Conservation (phyloP, 1,140 invertebrate genomes). For the Oppia nitens region DNA sequence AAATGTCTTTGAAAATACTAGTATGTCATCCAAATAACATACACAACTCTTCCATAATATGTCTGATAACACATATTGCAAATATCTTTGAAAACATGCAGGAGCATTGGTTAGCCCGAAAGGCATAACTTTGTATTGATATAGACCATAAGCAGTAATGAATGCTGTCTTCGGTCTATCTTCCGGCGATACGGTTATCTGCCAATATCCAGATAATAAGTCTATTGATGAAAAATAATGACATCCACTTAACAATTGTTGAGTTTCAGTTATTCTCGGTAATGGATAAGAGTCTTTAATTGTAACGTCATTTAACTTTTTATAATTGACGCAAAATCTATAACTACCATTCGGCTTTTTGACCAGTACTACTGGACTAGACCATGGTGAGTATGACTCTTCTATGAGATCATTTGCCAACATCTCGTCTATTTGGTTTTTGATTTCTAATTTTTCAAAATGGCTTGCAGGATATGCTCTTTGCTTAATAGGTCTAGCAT, state of each 20-base stretch:
- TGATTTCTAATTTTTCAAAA: too few relatives aligned
- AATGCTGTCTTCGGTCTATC: conserved; percentile 16
- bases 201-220: not conserved
- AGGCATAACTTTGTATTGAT: conserved; percentile 18
- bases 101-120: conserved; percentile 21
- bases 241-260: conserved; percentile 26
- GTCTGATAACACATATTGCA: conserved; percentile 17
- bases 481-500: too few relatives aligned
- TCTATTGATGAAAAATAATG: conserved; percentile 25
- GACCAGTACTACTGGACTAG: conserved; percentile 28
- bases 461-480: too few relatives aligned
- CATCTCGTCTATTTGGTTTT: too few relatives aligned
- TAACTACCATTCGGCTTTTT: conserved; percentile 31
- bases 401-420: too few relatives aligned
- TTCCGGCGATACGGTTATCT: conserved; percentile 1
- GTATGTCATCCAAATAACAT: conserved; percentile 23
- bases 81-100: conserved; percentile 21
- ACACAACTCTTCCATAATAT: conserved; percentile 12
- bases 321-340: conserved; percentile 32
- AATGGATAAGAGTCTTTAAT: conserved; percentile 34
- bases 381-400: not conserved
- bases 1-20: conserved; percentile 19
- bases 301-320: conserved; percentile 30
- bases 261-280: conserved; percentile 30
- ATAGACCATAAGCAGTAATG: conserved; percentile 10